Evolutionary conservation across 2,888 invertebrate genomes (phyloP), one percentile per base, ranked within the genome.

Genomic region (Eugnorisma glareosa): DNA sequence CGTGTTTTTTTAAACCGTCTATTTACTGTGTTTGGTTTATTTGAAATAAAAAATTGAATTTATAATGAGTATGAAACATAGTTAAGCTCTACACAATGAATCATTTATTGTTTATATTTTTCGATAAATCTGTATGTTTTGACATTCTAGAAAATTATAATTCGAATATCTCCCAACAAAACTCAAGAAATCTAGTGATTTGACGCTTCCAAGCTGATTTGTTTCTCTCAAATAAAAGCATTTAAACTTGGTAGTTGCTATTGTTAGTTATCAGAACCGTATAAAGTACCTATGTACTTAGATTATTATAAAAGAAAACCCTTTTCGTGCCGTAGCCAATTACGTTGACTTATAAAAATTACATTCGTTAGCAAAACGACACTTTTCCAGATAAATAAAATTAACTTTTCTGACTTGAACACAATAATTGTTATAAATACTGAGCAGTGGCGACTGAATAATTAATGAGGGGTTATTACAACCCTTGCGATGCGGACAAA

Each of bases 341-440:
- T 64, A 63, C 43, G 24, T 10, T 31, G 51, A 37, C 63, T 35
- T 35, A 18, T 18, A 70, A 48, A 57, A n/a, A 77, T 21, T n/a
- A 59, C 13, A 21, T 24, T 57, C 6, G 15, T 40, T 40, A 72
- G 66, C 31, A 69, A 59, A 70, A 69, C 75, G 59, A 51, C 35
- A 59, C 28, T 21, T 45, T 69, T 67, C 79, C 45, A 79, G 68
- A 80, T 57, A 63, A 67, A 78, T 63, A 57, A 57, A 79, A 69
- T 77, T 24, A 66, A 72, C 54, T 54, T 64, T 71, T 77, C 31
- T 54, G 21, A 31, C 35, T 77, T 54, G 35, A 71, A 64, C 31
- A n/a, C 4, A 54, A 64, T 71, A 71, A 71, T 77, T 70, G 35
- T 77, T 77, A 64, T 78, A 57, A 64, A 57, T 48, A 64, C 31